phyloP scores from a whole-genome alignment of 2,888 invertebrate species.

The Synergus japonicus region DNA sequence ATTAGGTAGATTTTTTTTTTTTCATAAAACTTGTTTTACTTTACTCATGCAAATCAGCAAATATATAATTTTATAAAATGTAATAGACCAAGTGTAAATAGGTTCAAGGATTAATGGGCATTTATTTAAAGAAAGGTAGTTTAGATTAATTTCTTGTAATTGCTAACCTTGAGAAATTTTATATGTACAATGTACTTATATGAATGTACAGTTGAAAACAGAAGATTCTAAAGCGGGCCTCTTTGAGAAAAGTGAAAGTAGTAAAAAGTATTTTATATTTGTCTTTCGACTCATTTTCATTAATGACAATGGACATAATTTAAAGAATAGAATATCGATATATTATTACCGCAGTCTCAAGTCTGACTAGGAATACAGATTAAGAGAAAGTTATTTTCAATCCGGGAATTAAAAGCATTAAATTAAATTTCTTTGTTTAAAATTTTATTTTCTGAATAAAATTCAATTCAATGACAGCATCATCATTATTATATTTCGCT shows the following conservation, averaged over 20 bases:
- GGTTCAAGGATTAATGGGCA: neutral
- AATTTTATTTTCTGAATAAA: neutral
- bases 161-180: neutral
- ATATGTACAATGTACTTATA: neutral
- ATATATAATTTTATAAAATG: neutral
- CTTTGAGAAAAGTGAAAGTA: slow-evolving; percentile 28
- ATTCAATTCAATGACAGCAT: neutral
- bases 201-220: neutral
- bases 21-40: neutral
- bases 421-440: neutral
- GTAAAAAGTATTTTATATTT: neutral
- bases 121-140: neutral
- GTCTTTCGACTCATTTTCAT: slow-evolving; percentile 8
- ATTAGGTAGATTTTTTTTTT: neutral
- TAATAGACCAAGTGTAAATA: too few species aligned
- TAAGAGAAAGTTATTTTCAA: slow-evolving; percentile 55
- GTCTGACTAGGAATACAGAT: slow-evolving; percentile 16
- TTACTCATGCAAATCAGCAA: neutral
- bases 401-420: slow-evolving; percentile 17
- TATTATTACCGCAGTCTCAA: slow-evolving; percentile 9
- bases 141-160: neutral
- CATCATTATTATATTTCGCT: neutral
- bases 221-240: neutral
- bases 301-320: slow-evolving; percentile 25
- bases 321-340: slow-evolving; percentile 20